Conservation (phyloP, 2,797 vertebrate species). For the Helostoma temminkii region DNA sequence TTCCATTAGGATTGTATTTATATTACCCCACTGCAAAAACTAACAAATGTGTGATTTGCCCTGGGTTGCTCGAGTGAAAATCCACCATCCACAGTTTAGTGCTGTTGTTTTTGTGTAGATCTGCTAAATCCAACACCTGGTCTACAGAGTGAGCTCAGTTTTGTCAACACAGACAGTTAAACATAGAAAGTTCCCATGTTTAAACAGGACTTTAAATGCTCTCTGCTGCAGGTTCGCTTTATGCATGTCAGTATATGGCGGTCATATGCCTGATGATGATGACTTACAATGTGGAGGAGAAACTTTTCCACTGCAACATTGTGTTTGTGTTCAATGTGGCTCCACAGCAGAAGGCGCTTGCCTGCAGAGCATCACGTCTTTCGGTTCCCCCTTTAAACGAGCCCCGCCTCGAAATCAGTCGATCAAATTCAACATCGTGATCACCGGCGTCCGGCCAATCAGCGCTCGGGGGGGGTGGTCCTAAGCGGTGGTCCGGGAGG, state of each 20-base stretch:
- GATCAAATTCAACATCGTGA: slow-evolving; percentile 85
- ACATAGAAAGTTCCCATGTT: background rate
- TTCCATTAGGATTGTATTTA: too few relatives aligned
- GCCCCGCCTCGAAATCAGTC: slow-evolving; percentile 88
- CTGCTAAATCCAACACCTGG: background rate
- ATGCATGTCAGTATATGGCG: slow-evolving; percentile 13
- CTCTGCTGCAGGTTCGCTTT: background rate
- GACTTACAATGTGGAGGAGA: slow-evolving; percentile 8
- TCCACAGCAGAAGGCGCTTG: slow-evolving; percentile 5
- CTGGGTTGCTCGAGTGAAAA: background rate
- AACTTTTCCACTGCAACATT: slow-evolving; percentile 19
- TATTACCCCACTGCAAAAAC: background rate
- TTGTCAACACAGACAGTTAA: background rate
- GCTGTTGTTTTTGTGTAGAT: background rate
- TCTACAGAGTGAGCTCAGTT: background rate
- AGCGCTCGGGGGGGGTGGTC: slow-evolving; percentile 63
- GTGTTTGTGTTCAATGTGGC: background rate
- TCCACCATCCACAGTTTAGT: background rate
- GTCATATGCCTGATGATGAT: background rate
- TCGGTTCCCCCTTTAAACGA: slow-evolving; percentile 75
- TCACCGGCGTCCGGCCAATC: slow-evolving; percentile 79
- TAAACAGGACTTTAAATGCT: background rate
- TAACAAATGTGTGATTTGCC: background rate
- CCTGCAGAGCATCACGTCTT: slow-evolving; percentile 1
- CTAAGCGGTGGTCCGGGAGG: slow-evolving; percentile 84